These are phyloP conservation scores for Upupa epops DNA, from an alignment of 2,113 vertebrate species.

Conservation along the genomic window DNA sequence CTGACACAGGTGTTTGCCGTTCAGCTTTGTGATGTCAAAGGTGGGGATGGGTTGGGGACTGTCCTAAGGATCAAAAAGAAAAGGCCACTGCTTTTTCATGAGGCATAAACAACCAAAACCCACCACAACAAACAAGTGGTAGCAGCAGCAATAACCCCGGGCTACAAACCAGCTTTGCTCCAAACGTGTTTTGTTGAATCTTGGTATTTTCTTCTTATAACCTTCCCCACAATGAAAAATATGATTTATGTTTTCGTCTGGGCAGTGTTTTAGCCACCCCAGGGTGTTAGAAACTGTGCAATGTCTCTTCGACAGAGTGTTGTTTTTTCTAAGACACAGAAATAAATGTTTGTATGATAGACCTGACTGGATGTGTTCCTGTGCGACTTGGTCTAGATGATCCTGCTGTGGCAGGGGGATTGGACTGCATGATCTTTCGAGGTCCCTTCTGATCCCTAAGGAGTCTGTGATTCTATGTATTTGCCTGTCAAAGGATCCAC, in stretches of 20 bases:
- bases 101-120: not conserved
- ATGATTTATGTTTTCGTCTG: not conserved
- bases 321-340: not conserved
- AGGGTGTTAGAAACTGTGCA: not conserved
- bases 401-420: too few relatives aligned
- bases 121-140: not conserved
- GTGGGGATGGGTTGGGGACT: not conserved
- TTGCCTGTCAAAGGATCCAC: not conserved
- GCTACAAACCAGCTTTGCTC: not conserved
- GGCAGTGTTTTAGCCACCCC: not conserved
- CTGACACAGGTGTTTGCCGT: rapidly evolving
- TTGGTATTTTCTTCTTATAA: not conserved
- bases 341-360: not conserved
- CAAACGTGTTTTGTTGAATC: not conserved
- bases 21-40: not conserved
- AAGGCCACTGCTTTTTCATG: not conserved
- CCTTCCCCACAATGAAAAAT: not conserved
- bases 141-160: not conserved
- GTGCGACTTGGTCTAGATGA: too few relatives aligned
- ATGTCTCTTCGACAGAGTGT: not conserved
- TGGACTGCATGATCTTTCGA: too few relatives aligned
- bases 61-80: not conserved
- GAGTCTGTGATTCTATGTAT: too few relatives aligned
- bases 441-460: too few relatives aligned
- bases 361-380: too few relatives aligned